These are phyloP conservation scores for Spodoptera frugiperda DNA, from an alignment of 1,140 invertebrate species.

Conservation along the genomic window DNA sequence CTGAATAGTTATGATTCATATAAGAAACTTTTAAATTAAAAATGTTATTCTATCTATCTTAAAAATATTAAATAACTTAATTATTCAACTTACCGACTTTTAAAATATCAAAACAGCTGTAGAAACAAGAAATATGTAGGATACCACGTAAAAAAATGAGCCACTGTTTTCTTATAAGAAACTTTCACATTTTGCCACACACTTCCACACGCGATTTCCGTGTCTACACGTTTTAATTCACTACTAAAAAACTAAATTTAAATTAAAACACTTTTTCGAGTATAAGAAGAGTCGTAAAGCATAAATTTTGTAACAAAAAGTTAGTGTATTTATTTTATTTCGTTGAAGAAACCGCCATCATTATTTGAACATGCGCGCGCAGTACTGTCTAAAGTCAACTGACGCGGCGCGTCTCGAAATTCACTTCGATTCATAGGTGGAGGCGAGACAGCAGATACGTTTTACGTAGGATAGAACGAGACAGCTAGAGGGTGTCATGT, in stretches of 20 bases:
- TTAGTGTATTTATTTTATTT: constrained; percentile 26
- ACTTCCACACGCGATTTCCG: constrained; percentile 48
- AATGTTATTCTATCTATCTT: not conserved
- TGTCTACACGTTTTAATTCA: constrained; percentile 17
- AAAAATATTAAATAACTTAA: not conserved
- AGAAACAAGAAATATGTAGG: constrained; percentile 50
- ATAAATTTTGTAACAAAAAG: constrained; percentile 22
- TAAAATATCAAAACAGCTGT: constrained; percentile 37
- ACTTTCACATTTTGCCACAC: constrained; percentile 60
- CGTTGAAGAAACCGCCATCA: constrained; percentile 55
- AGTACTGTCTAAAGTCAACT: constrained; percentile 65
- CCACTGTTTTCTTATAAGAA: constrained; percentile 53
- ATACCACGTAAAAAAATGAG: constrained; percentile 48
- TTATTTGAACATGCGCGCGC: constrained; percentile 69
- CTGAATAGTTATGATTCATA: not conserved
- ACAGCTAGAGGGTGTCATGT: constrained; percentile 75
- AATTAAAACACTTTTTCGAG: constrained; percentile 26
- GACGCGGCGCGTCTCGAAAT: constrained; percentile 65
- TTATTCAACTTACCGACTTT: constrained; percentile 35
- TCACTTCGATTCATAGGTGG: constrained; percentile 59
- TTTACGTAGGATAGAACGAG: constrained; percentile 58
- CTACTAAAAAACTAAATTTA: constrained; percentile 6
- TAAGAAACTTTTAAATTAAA: not conserved
- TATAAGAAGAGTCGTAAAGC: constrained; percentile 3
- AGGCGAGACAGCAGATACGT: constrained; percentile 63